A percentile compares a stretch with the other conserved stretches of the same genome.
Evolutionary conservation across 2,113 vertebrate species (phyloP).

Genomic region (Cricetomys ansorgei): DNA sequence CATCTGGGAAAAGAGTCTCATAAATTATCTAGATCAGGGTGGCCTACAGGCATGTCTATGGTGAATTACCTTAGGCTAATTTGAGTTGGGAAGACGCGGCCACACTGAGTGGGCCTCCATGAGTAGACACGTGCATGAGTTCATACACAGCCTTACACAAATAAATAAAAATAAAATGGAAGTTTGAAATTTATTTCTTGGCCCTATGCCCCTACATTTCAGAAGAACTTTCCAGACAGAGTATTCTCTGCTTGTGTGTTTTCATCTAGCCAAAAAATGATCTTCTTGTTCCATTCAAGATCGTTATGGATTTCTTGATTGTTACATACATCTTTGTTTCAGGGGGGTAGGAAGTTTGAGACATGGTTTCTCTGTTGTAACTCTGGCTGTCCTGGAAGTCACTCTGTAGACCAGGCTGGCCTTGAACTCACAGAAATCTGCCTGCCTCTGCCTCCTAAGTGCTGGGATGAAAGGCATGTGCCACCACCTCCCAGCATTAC

Average conservation of each 20-base stretch:
- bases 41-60: neutral
- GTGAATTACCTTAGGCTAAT: neutral
- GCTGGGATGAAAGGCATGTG: too few relatives aligned
- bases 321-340: neutral
- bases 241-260: neutral
- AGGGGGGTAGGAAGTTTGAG: too few relatives aligned
- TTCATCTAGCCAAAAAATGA: neutral
- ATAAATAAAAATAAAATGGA: neutral
- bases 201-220: neutral
- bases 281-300: neutral
- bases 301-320: neutral
- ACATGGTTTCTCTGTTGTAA: too few relatives aligned
- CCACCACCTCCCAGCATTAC: too few relatives aligned
- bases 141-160: neutral
- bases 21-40: neutral
- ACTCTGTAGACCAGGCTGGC: too few relatives aligned
- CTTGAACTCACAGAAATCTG: too few relatives aligned
- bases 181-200: neutral
- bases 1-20: neutral
- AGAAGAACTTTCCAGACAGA: neutral
- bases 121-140: neutral
- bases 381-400: too few relatives aligned
- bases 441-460: too few relatives aligned
- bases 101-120: neutral
- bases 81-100: neutral